A percentile compares a stretch with the other conserved stretches of the same genome.
Evolutionary conservation across 2,888 invertebrate species (phyloP).

Genomic region (Marasmarcha lunaedactyla): DNA sequence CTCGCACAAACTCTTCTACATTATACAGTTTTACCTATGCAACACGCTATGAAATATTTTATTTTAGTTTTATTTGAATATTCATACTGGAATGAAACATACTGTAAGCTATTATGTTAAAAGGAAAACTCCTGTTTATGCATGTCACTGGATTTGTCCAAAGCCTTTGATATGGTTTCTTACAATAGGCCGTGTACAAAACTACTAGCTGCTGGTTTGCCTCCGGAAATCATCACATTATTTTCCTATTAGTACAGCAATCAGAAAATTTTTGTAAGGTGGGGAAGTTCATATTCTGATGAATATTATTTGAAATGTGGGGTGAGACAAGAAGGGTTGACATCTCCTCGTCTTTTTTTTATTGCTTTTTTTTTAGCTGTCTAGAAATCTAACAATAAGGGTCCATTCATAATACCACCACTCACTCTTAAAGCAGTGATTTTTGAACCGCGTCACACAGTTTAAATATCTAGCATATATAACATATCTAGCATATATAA

Average conservation of each 20-base stretch:
- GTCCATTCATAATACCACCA: constrained; percentile 1
- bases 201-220: neutral
- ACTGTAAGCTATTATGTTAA: constrained; percentile 5
- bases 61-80: too few relatives aligned
- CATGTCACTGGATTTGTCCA: too few relatives aligned
- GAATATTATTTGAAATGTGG: constrained; percentile 4
- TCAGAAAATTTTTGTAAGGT: constrained; percentile 1
- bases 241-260: constrained; percentile 3
- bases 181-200: neutral
- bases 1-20: too few relatives aligned
- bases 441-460: neutral
- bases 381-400: neutral
- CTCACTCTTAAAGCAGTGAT: neutral
- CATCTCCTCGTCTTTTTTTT: neutral
- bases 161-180: neutral
- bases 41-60: too few relatives aligned
- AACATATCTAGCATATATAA: constrained; percentile 1
- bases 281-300: constrained; percentile 3
- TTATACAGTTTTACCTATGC: too few relatives aligned
- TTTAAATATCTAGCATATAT: constrained; percentile 3
- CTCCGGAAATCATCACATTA: constrained; percentile 3
- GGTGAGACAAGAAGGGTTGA: constrained; percentile 3
- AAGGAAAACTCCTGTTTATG: constrained; percentile 5
- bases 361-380: neutral
- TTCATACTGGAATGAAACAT: constrained; percentile 10